phyloP scores from a whole-genome alignment of 2,797 vertebrate genomes.

The Lemur catta region DNA sequence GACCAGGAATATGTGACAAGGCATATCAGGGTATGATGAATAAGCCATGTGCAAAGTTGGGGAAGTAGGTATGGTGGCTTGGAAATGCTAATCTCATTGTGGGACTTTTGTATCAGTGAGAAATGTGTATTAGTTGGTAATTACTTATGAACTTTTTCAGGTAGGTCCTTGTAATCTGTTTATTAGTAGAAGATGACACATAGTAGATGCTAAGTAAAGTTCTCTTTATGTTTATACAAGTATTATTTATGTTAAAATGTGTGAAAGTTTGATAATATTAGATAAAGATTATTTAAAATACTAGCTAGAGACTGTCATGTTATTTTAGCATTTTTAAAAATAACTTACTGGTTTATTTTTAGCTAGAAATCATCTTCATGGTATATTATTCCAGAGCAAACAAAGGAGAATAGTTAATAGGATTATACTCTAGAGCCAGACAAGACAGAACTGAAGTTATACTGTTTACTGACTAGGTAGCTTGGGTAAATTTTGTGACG shows the following conservation, averaged over 20 bases:
- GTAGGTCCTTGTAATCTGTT: not conserved
- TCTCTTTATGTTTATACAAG: not conserved
- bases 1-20: not conserved
- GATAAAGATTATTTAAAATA: slow-evolving; percentile 29
- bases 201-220: not conserved
- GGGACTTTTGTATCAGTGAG: not conserved
- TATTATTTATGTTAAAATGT: slow-evolving; percentile 27
- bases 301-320: not conserved
- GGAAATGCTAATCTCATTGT: not conserved
- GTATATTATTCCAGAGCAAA: slow-evolving; percentile 3
- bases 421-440: not conserved
- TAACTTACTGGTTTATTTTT: slow-evolving; percentile 13
- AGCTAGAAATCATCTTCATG: not conserved
- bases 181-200: not conserved
- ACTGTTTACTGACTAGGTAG: not conserved
- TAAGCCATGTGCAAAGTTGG: not conserved
- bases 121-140: slow-evolving; percentile 33
- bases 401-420: not conserved
- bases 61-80: not conserved
- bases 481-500: not conserved
- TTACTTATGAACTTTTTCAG: not conserved
- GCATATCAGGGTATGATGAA: not conserved
- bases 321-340: not conserved
- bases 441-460: not conserved
- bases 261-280: not conserved